phyloP scores from a whole-genome alignment of 2,113 vertebrate genomes.

The Epinephelus moara region DNA sequence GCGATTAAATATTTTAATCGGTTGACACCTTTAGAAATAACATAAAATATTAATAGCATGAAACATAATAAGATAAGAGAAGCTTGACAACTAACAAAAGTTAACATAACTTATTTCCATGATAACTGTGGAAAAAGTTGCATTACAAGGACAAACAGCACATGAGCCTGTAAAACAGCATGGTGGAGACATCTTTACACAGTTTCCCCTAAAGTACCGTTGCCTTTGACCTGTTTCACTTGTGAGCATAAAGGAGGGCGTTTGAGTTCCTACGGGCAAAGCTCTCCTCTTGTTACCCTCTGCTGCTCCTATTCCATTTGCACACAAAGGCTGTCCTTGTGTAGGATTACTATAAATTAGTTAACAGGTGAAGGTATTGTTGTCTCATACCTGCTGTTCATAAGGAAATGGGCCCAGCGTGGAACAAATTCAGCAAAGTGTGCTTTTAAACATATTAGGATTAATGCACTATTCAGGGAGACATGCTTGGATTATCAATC shows the following conservation, averaged over 20 bases:
- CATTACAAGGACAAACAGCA: constrained; percentile 20
- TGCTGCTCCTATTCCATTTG: constrained; percentile 58
- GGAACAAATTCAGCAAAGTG: constrained; percentile 9
- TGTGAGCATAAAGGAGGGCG: constrained; percentile 63
- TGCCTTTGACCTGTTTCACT: constrained; percentile 66
- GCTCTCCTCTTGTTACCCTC: constrained; percentile 62
- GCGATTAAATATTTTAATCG: too few species aligned
- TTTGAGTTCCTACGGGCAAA: constrained; percentile 49
- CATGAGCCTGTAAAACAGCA: constrained; percentile 14
- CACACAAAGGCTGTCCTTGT: constrained; percentile 51
- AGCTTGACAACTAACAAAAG: background rate
- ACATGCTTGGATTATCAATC: background rate
- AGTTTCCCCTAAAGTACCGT: constrained; percentile 49
- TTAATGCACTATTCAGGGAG: background rate
- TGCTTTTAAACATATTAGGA: constrained; percentile 17
- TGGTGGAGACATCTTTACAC: constrained; percentile 7
- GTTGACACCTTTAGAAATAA: background rate
- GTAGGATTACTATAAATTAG: constrained; percentile 65
- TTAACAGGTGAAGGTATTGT: constrained; percentile 38
- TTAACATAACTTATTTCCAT: background rate
- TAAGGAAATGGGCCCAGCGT: background rate
- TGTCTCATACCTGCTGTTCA: constrained; percentile 21
- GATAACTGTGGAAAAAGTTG: background rate
- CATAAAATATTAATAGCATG: background rate
- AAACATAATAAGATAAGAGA: background rate